phyloP scores from a whole-genome alignment of 1,140 invertebrate genomes.

The Drosophila oshimai region DNA sequence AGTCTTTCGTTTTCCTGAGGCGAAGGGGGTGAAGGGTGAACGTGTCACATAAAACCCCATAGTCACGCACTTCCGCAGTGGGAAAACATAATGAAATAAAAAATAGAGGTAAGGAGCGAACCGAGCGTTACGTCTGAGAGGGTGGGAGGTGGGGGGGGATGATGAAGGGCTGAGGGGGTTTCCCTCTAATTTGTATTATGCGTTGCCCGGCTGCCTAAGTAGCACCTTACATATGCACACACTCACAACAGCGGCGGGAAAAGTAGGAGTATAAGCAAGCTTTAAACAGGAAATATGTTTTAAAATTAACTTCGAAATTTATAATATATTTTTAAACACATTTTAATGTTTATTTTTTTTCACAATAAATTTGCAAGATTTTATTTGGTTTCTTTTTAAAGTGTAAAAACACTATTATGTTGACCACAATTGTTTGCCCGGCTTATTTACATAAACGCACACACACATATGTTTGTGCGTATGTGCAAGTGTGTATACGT shows the following conservation, averaged over 20 bases:
- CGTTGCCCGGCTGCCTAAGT: conserved; percentile 22
- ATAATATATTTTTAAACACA: not conserved
- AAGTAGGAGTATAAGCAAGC: not conserved
- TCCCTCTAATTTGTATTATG: conserved; percentile 41
- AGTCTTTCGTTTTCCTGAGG: conserved; percentile 51
- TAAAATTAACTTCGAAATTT: too few relatives aligned
- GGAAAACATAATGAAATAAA: conserved; percentile 15
- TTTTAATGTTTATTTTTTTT: not conserved
- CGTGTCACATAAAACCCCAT: conserved; percentile 72
- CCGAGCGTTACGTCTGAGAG: conserved; percentile 14
- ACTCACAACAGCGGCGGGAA: not conserved
- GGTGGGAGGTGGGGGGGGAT: not conserved
- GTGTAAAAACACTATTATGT: not conserved
- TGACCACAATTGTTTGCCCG: not conserved
- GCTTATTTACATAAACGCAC: conserved; percentile 26
- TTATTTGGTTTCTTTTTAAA: not conserved
- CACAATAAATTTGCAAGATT: not conserved
- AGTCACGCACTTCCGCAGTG: conserved; percentile 75
- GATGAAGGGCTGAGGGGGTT: not conserved
- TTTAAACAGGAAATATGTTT: not conserved
- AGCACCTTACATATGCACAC: not conserved
- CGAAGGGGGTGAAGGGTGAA: conserved; percentile 35
- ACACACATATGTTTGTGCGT: conserved; percentile 2
- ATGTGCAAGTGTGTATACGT: too few relatives aligned
- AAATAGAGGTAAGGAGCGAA: conserved; percentile 18